phyloP scores from a whole-genome alignment of 2,888 invertebrate genomes.

The Acronicta aceris region DNA sequence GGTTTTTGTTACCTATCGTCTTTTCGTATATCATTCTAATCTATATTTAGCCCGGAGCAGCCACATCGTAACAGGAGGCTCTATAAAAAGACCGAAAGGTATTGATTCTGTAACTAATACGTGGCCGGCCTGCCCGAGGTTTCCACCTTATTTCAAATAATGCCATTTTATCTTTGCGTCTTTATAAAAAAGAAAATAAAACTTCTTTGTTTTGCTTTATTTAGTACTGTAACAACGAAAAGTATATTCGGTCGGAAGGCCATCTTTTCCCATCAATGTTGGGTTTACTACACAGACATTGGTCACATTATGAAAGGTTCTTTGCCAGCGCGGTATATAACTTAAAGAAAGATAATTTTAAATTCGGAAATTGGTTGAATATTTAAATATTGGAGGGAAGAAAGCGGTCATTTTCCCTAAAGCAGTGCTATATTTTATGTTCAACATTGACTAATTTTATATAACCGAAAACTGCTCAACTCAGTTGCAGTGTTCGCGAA shows the following conservation, averaged over 20 bases:
- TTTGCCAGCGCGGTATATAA: conserved; percentile 15
- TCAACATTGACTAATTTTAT: conserved; percentile 56
- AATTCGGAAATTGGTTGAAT: neutral
- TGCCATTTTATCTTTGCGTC: conserved; percentile 31
- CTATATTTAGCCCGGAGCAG: conserved; percentile 31
- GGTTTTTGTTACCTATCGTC: conserved; percentile 2
- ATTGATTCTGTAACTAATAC: conserved; percentile 38
- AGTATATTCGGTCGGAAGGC: conserved; percentile 68
- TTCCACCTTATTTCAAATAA: conserved; percentile 41
- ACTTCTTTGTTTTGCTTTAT: conserved; percentile 72
- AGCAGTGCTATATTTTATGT: conserved; percentile 36
- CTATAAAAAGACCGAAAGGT: conserved; percentile 20
- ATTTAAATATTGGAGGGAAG: neutral
- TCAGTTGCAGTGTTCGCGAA: conserved; percentile 39
- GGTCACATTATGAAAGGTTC: conserved; percentile 37
- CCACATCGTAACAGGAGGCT: conserved; percentile 7
- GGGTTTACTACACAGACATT: conserved; percentile 60
- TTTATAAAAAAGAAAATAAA: conserved; percentile 56
- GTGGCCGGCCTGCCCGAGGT: conserved; percentile 12
- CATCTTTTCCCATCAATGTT: conserved; percentile 68
- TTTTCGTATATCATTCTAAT: neutral
- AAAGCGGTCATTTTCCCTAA: conserved; percentile 22
- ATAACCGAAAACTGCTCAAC: conserved; percentile 54
- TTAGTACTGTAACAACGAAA: conserved; percentile 69
- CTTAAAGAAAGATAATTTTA: neutral